Conservation (phyloP, 92 coral and sea anemone species). For the Umimayanthus kanabou region DNA sequence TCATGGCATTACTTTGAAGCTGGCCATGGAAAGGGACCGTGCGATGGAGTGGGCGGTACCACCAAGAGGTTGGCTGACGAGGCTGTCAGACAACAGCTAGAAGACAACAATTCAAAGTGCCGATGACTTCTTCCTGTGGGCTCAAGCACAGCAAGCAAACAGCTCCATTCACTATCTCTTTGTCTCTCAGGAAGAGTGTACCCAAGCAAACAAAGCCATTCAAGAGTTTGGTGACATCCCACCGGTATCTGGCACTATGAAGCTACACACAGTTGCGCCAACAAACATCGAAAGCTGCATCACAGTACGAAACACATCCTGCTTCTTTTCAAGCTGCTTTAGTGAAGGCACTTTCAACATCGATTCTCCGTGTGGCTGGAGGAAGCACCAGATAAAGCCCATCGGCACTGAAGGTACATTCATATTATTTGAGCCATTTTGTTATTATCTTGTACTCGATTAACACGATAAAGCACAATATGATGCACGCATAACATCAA, state of each 20-base stretch:
- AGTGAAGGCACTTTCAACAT: slow-evolving; percentile 13
- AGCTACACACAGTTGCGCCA: slow-evolving; percentile 11
- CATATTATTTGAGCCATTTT: slow-evolving; percentile 17
- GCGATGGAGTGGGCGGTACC: slow-evolving; percentile 59
- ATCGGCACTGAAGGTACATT: not conserved
- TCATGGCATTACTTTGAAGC: slow-evolving; percentile 65
- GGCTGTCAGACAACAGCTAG: slow-evolving; percentile 50
- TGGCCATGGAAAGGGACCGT: slow-evolving; percentile 53
- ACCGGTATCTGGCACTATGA: slow-evolving; percentile 32
- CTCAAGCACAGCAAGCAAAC: slow-evolving; percentile 28
- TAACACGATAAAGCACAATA: slow-evolving; percentile 7
- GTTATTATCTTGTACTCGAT: not conserved
- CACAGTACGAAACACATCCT: slow-evolving; percentile 16
- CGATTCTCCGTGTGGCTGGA: slow-evolving; percentile 15
- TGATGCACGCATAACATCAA: slow-evolving; percentile 5
- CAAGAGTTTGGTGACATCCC: slow-evolving; percentile 34
- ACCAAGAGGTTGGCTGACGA: slow-evolving; percentile 59
- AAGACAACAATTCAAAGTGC: slow-evolving; percentile 53
- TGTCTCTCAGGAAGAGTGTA: slow-evolving; percentile 17
- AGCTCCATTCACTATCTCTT: slow-evolving; percentile 16
- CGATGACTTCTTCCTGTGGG: slow-evolving; percentile 53
- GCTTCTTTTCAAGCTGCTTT: slow-evolving; percentile 23
- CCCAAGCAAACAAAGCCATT: slow-evolving; percentile 8
- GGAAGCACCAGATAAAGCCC: slow-evolving; percentile 23
- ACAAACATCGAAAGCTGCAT: slow-evolving; percentile 23